Base-by-base conservation (phyloP, 2,888 invertebrate genomes). In the Crocallis elinguaria region DNA sequence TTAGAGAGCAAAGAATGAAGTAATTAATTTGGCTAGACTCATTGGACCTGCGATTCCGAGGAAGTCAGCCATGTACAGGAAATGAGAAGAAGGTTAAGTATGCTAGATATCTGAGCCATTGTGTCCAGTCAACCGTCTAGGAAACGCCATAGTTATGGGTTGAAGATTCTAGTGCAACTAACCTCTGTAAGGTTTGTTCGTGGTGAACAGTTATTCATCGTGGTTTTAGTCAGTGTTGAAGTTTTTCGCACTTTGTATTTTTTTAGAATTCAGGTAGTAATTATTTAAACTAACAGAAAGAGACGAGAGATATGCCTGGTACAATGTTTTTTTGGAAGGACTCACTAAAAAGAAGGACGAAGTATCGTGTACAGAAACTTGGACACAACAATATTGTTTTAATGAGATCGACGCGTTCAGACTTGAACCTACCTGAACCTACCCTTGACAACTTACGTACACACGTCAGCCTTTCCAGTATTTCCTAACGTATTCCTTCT, bases 51-150 rank as follows among this genome's bases (percentile, higher is more conserved):
- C 35, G 45, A 54, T 52, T 56, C 56, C 27, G 54, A 48, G 36
- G 57, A 57, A 62, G 42, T 25, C n/a, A 52, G 38, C 41, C 48
- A 27, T 45, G 27, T 53, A 54, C 62, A 62, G 56, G 64, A 62
- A 64, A 43, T 42, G 25, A 50, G 41, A 51, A 35, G 33, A 37
- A 41, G 41, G 29, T 38, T 43, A 57, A 57, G 38, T 60, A 64
- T 61, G 56, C 39, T 56, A 49, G 51, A 45, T 54, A 61, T 64
- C 48, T 48, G 41, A 54, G 49, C 48, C 41, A 60, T 60, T 60
- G 52, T 60, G 55, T 43, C 56, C 49, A 57, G 54, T 55, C 50
- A 58, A 49, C 35, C 45, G 30, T 53, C 50, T 48, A 35, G 51
- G 44, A 53, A 57, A 57, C 59, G 45, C 35, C 23, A 57, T 55